phyloP scores from a whole-genome alignment of 1,140 invertebrate species.

The Hirudo medicinalis region DNA sequence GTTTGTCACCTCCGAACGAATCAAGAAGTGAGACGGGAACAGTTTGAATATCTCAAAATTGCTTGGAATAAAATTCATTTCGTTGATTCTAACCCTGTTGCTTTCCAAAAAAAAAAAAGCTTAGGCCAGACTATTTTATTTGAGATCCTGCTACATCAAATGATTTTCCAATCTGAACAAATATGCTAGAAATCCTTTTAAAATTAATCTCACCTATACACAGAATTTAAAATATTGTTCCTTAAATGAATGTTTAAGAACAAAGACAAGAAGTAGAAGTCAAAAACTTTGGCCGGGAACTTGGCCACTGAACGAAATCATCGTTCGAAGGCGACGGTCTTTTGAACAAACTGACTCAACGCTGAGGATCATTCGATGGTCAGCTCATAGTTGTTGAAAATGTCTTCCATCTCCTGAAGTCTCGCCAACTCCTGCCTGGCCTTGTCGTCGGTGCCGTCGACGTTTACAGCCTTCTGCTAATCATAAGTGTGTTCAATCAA shows the following conservation, averaged over 20 bases:
- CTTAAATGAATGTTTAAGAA: not conserved
- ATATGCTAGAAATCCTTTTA: too few species aligned
- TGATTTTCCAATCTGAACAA: too few species aligned
- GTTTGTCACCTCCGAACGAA: too few species aligned
- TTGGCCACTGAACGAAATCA: not conserved
- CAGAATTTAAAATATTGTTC: not conserved
- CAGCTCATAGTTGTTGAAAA: not conserved
- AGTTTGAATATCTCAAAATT: too few species aligned
- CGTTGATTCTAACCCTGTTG: too few species aligned
- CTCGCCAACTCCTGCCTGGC: not conserved
- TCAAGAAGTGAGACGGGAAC: too few species aligned
- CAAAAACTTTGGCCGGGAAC: not conserved
- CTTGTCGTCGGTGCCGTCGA: not conserved
- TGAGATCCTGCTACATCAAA: too few species aligned
- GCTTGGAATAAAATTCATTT: too few species aligned
- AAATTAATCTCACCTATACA: too few species aligned
- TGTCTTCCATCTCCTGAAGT: not conserved
- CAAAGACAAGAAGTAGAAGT: not conserved
- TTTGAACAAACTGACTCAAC: not conserved
- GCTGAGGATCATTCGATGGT: not conserved
- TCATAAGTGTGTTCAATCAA: not conserved
- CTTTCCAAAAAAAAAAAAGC: too few species aligned
- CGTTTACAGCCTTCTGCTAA: not conserved
- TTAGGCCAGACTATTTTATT: too few species aligned
- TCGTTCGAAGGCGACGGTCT: not conserved